A percentile compares a stretch with the other conserved stretches of the same genome.
phyloP scores from a whole-genome alignment of 2,113 vertebrate genomes.

The Mirounga angustirostris region DNA sequence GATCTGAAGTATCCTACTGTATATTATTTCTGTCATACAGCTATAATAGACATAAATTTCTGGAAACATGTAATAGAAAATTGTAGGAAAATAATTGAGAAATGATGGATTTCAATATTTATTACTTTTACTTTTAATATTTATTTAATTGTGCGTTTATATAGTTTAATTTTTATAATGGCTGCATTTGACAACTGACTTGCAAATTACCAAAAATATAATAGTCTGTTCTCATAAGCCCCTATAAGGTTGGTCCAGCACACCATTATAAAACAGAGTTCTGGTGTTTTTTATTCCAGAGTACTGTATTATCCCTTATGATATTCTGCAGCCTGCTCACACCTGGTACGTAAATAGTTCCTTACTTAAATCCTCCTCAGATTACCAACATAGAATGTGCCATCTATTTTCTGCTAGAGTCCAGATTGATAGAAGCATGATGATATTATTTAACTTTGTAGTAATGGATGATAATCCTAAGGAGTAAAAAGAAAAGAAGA shows the following conservation, averaged over 20 bases:
- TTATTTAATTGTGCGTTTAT: background rate
- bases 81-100: constrained; percentile 25
- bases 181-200: background rate
- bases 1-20: background rate
- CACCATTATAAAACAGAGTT: background rate
- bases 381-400: background rate
- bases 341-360: background rate
- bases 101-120: background rate
- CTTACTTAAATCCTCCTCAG: constrained; percentile 42
- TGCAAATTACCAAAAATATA: background rate
- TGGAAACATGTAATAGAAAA: background rate
- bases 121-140: background rate
- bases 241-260: background rate
- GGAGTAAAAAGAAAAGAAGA: background rate
- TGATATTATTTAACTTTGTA: background rate
- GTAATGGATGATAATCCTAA: background rate
- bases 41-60: background rate
- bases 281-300: background rate
- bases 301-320: background rate
- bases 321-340: background rate
- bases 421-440: background rate
- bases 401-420: background rate
- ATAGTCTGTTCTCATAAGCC: background rate
- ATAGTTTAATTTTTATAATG: constrained; percentile 27
- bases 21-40: background rate